These are phyloP conservation scores for Panurus biarmicus DNA, from an alignment of 2,113 vertebrate genomes.

Conservation along the genomic window DNA sequence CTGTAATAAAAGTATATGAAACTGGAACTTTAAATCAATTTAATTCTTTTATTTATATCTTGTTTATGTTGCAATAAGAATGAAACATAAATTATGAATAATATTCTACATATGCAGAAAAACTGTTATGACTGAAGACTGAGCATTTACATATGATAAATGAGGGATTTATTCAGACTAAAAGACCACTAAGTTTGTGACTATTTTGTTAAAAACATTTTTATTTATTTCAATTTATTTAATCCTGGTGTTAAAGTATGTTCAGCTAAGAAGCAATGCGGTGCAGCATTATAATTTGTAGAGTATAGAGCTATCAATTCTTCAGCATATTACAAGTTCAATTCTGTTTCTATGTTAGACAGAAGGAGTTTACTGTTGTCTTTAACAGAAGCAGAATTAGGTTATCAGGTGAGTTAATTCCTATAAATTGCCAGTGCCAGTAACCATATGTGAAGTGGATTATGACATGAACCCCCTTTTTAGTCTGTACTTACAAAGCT, in stretches of 20 bases:
- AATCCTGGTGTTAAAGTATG: background rate
- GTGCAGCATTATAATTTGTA: background rate
- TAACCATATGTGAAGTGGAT: background rate
- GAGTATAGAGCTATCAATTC: background rate
- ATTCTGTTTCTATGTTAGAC: background rate
- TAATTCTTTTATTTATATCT: slow-evolving; percentile 60
- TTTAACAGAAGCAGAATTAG: background rate
- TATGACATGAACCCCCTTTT: background rate
- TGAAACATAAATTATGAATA: slow-evolving; percentile 62
- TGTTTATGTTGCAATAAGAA: slow-evolving; percentile 48
- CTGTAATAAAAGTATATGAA: slow-evolving; percentile 58
- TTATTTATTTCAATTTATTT: background rate
- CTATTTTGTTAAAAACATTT: slow-evolving; percentile 1
- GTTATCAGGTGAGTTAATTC: background rate
- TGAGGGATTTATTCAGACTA: background rate
- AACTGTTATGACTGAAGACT: slow-evolving; percentile 58
- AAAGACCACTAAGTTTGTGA: background rate
- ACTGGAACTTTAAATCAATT: slow-evolving; percentile 64
- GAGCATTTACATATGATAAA: slow-evolving; percentile 20
- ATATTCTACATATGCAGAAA: slow-evolving; percentile 51
- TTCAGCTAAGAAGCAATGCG: background rate
- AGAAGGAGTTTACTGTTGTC: background rate
- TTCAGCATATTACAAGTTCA: background rate
- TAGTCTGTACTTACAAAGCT: background rate
- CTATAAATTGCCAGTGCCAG: background rate